A percentile compares a stretch with the other conserved stretches of the same genome.
These are phyloP conservation scores for Tetrax tetrax DNA, from an alignment of 2,113 vertebrate species.

Conservation along the genomic window DNA sequence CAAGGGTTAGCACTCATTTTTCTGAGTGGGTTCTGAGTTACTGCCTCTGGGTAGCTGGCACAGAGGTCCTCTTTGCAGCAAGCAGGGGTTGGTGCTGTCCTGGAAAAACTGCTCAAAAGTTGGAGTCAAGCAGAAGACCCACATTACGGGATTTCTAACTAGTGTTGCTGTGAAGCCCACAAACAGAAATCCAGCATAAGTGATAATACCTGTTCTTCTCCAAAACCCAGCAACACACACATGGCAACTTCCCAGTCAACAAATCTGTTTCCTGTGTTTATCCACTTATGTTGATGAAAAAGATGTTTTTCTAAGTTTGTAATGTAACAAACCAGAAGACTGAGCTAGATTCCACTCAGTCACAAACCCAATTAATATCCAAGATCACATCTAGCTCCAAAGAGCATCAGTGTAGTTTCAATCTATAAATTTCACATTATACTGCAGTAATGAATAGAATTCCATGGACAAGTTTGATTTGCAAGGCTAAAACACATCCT, in stretches of 20 bases:
- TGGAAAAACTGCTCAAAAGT: background rate
- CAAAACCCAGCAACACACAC: background rate
- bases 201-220: background rate
- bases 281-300: background rate
- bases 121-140: background rate
- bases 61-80: accelerated
- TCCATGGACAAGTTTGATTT: background rate
- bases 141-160: accelerated
- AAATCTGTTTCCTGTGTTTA: background rate
- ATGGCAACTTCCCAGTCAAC: background rate
- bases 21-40: background rate
- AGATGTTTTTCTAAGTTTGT: background rate
- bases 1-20: background rate
- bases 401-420: background rate
- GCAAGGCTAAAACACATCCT: background rate
- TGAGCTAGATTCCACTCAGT: background rate
- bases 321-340: background rate
- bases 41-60: background rate
- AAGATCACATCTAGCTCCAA: background rate
- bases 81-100: background rate
- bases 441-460: background rate
- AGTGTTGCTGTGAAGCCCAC: background rate
- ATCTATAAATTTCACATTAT: background rate
- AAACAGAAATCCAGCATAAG: background rate
- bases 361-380: background rate